Conservation (phyloP, 2,797 vertebrate genomes). For the Aldrovandia affinis region DNA sequence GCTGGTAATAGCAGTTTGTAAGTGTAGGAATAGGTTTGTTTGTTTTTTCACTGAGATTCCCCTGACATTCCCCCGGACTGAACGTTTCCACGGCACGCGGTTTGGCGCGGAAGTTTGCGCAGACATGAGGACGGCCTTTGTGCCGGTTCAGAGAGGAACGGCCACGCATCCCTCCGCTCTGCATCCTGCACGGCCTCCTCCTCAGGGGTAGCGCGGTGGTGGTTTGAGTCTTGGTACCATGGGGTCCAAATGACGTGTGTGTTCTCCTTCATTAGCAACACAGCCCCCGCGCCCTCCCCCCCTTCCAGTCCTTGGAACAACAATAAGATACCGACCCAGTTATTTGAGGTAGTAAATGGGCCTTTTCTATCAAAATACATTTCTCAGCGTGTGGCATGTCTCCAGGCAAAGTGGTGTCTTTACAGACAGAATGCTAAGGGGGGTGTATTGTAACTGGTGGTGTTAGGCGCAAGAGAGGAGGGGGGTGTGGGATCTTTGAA, state of each 20-base stretch:
- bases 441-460: not conserved
- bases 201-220: not conserved
- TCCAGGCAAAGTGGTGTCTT: not conserved
- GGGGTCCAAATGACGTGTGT: not conserved
- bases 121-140: not conserved
- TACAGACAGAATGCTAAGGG: slow-evolving; percentile 7
- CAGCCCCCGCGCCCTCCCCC: not conserved
- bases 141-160: not conserved
- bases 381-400: slow-evolving; percentile 13
- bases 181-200: not conserved
- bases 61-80: not conserved
- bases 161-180: not conserved
- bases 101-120: not conserved
- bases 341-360: slow-evolving; percentile 18
- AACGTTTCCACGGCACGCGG: not conserved
- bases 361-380: slow-evolving; percentile 13
- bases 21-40: not conserved
- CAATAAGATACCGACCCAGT: slow-evolving; percentile 11
- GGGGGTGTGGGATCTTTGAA: slow-evolving; percentile 42
- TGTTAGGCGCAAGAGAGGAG: slow-evolving; percentile 4
- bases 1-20: not conserved
- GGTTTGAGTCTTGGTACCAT: not conserved
- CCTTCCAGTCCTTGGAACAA: slow-evolving; percentile 5
- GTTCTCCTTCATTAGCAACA: not conserved
- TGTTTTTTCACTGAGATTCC: not conserved